phyloP scores from a whole-genome alignment of 2,797 vertebrate genomes.

The Pelodytes ibericus region DNA sequence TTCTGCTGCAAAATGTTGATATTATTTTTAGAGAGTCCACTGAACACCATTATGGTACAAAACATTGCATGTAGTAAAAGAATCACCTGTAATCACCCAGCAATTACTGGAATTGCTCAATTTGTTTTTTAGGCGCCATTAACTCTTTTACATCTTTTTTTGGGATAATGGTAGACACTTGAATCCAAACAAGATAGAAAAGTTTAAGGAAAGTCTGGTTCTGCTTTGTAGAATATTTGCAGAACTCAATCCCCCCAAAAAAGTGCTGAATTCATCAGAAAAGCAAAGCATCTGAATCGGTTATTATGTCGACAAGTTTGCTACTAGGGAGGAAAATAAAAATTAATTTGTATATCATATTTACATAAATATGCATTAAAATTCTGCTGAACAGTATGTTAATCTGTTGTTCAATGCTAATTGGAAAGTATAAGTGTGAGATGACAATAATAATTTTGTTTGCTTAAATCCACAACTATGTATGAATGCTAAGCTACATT shows the following conservation, averaged over 20 bases:
- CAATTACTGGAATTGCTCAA: constrained; percentile 34
- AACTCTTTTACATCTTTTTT: constrained; percentile 20
- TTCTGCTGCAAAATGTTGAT: background rate
- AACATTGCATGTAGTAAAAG: constrained; percentile 10
- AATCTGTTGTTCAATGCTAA: background rate
- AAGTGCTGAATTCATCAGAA: constrained; percentile 28
- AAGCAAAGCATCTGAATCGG: constrained; percentile 3
- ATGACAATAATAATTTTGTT: background rate
- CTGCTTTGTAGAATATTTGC: constrained; percentile 23
- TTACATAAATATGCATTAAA: constrained; percentile 11
- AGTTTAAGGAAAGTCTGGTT: constrained; percentile 6
- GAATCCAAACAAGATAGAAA: constrained; percentile 19
- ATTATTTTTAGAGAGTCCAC: background rate
- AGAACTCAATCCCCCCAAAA: constrained; percentile 10
- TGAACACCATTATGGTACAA: constrained; percentile 20
- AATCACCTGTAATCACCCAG: constrained; percentile 28
- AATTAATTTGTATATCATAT: constrained; percentile 6
- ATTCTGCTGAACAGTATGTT: constrained; percentile 20
- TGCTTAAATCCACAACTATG: background rate
- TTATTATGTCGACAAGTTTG: constrained; percentile 27
- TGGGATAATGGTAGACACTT: constrained; percentile 5
- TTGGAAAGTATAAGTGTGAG: background rate
- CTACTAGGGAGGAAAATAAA: constrained; percentile 5
- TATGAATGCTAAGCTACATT: background rate
- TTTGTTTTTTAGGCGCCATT: constrained; percentile 13